These are phyloP conservation scores for Hemichromis elongatus DNA, from an alignment of 2,113 vertebrate genomes.

Conservation along the genomic window DNA sequence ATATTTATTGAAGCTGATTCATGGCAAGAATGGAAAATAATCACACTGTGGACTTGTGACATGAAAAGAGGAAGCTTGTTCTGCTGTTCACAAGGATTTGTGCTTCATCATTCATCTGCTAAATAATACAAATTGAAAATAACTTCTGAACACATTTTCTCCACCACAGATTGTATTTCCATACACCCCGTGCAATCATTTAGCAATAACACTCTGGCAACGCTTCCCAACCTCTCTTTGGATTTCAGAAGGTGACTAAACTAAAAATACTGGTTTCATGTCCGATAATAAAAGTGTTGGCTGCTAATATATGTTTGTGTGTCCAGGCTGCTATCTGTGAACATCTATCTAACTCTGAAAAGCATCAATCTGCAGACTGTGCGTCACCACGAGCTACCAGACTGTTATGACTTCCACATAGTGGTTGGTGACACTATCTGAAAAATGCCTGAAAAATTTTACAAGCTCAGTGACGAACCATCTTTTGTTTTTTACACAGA, in stretches of 20 bases:
- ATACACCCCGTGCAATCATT: conserved; percentile 68
- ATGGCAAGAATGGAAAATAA: conserved; percentile 43
- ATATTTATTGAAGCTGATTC: conserved; percentile 35
- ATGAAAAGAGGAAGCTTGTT: conserved; percentile 37
- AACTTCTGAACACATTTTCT: neutral
- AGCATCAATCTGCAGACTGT: conserved; percentile 94
- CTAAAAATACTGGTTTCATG: neutral
- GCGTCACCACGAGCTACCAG: conserved; percentile 87
- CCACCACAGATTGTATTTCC: conserved; percentile 81
- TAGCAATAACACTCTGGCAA: conserved; percentile 40
- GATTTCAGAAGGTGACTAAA: conserved; percentile 86
- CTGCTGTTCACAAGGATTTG: neutral
- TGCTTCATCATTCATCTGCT: neutral
- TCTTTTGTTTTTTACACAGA: conserved; percentile 68
- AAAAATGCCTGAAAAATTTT: neutral
- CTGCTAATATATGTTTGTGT: neutral
- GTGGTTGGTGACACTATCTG: conserved; percentile 65
- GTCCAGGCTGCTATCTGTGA: conserved; percentile 82
- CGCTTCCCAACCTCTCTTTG: conserved; percentile 78
- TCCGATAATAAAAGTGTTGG: neutral
- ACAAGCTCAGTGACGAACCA: neutral
- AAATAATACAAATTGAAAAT: neutral
- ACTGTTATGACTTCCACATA: conserved; percentile 89
- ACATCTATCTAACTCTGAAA: conserved; percentile 85
- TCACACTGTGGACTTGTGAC: conserved; percentile 8